Evolutionary conservation across 2,797 vertebrate species (phyloP).

Genomic region (Trichosurus vulpecula): DNA sequence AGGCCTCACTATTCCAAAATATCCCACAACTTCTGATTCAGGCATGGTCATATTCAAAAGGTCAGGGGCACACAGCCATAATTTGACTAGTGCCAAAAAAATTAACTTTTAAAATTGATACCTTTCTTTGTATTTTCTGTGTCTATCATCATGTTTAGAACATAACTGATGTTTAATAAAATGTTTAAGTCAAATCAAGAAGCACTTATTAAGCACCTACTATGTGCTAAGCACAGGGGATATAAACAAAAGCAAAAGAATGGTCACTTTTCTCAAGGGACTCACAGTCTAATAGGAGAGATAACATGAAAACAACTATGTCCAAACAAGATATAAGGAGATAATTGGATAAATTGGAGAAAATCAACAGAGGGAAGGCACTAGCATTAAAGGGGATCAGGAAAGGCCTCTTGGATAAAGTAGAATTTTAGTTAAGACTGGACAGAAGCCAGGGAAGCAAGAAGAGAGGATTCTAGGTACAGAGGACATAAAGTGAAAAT

Average conservation of each 20-base stretch:
- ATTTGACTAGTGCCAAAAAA: background rate
- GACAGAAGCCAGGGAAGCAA: background rate
- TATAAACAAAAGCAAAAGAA: background rate
- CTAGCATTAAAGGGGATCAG: background rate
- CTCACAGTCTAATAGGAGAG: background rate
- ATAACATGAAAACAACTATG: background rate
- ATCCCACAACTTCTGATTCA: conserved; percentile 3
- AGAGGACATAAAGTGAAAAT: background rate
- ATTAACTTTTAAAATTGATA: background rate
- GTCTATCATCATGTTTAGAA: background rate
- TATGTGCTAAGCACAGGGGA: background rate
- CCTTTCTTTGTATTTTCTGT: background rate
- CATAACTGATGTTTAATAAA: background rate
- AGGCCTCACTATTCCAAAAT: background rate
- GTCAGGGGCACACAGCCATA: background rate
- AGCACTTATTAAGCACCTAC: background rate
- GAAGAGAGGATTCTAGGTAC: background rate
- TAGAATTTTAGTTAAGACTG: background rate
- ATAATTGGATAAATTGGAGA: background rate
- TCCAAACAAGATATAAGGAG: background rate
- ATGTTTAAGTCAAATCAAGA: background rate
- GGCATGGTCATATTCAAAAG: background rate
- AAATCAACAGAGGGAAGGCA: background rate
- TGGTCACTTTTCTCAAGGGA: background rate
- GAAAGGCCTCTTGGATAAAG: background rate